These are phyloP conservation scores for Drosophila sucinea DNA, from an alignment of 1,140 invertebrate genomes.

Conservation along the genomic window DNA sequence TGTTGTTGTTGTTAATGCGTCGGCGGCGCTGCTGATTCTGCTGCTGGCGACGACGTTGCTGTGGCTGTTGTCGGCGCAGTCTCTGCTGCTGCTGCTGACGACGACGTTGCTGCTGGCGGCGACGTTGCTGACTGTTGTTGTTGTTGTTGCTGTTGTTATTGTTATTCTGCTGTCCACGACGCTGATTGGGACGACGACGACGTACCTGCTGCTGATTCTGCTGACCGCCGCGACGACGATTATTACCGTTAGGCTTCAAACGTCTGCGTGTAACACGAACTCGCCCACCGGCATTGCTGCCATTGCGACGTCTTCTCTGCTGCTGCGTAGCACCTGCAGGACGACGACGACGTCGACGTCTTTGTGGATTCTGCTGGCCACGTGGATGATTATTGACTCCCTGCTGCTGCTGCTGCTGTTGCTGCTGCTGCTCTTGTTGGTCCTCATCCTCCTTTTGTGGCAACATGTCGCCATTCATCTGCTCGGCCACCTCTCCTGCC, in stretches of 20 bases:
- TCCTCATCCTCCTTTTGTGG: neutral
- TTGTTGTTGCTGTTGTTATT: conserved; percentile 43
- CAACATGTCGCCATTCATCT: neutral
- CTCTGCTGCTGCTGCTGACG: conserved; percentile 27
- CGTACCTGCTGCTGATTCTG: conserved; percentile 31
- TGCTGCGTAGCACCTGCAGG: conserved; percentile 31
- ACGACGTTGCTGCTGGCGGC: conserved; percentile 46
- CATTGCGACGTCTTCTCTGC: conserved; percentile 24
- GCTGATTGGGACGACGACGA: conserved; percentile 51
- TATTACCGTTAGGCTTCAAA: conserved; percentile 19
- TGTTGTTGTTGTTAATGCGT: conserved; percentile 34
- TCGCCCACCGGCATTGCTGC: conserved; percentile 12
- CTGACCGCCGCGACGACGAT: conserved; percentile 35
- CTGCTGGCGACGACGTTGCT: conserved; percentile 28
- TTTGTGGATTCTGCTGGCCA: conserved; percentile 31
- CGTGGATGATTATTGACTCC: conserved; percentile 32
- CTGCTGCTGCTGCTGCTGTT: conserved; percentile 5
- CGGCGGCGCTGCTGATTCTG: conserved; percentile 24
- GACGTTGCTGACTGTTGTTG: conserved; percentile 40
- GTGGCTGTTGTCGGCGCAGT: conserved; percentile 14
- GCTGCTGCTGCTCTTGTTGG: neutral
- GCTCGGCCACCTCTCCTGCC: conserved; percentile 2
- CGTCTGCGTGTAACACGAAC: conserved; percentile 12
- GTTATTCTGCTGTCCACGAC: conserved; percentile 38
- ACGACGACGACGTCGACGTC: conserved; percentile 47